A percentile compares a stretch with the other conserved stretches of the same genome.
Conservation (phyloP, 2,797 vertebrate species). For the Melanotaenia maccullochi region DNA sequence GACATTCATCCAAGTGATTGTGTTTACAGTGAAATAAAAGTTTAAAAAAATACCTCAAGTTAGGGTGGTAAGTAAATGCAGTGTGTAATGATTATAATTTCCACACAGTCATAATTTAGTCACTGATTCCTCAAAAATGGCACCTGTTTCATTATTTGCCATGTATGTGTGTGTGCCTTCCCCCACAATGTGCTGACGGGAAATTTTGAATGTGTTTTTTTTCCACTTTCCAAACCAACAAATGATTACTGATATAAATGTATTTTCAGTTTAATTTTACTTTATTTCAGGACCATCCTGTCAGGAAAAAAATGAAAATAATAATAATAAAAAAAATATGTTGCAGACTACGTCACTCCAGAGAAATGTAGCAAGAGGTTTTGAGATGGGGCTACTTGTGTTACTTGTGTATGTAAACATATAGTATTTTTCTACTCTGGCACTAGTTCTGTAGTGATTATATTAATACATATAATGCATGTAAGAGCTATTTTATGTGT, state of each 20-base stretch:
- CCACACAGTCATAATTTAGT: background rate
- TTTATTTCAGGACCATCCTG: background rate
- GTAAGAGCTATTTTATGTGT: background rate
- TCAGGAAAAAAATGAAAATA: background rate
- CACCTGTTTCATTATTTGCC: background rate
- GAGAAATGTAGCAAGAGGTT: background rate
- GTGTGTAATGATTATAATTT: background rate
- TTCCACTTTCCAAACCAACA: background rate
- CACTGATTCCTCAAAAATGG: background rate
- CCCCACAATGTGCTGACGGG: background rate
- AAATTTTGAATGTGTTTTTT: background rate
- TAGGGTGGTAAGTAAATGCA: background rate
- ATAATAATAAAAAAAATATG: no score
- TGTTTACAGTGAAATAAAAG: conserved; percentile 66
- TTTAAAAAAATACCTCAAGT: conserved; percentile 9
- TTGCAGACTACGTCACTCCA: background rate
- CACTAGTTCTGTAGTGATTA: background rate
- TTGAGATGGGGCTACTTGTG: background rate
- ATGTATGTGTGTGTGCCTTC: background rate
- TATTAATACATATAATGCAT: background rate
- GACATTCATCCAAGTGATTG: conserved; percentile 17
- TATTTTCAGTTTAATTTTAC: background rate
- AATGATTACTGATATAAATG: accelerated
- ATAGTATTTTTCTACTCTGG: background rate
- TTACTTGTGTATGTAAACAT: background rate